phyloP scores from a whole-genome alignment of 2,888 invertebrate species.

The Halocaridina rubra region DNA sequence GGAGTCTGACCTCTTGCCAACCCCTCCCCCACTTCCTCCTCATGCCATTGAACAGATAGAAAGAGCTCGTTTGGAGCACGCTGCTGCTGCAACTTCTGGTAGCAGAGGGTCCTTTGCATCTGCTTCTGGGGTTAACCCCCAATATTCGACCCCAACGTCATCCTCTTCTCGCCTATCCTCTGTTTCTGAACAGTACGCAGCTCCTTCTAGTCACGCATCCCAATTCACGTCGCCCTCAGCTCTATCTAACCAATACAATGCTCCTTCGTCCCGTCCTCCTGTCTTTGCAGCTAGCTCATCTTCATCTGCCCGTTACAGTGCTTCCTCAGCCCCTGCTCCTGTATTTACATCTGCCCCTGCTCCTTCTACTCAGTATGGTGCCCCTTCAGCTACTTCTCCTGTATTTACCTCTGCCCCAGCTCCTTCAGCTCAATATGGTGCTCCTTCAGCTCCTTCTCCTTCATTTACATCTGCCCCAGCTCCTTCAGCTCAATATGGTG shows the following conservation, averaged over 20 bases:
- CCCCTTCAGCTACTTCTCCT: not conserved
- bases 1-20: conserved; percentile 58
- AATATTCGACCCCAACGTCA: not conserved
- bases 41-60: conserved; percentile 58
- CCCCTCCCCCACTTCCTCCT: conserved; percentile 49
- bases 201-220: not conserved
- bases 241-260: not conserved
- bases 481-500: not conserved
- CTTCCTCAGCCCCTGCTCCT: not conserved
- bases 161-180: too few relatives aligned
- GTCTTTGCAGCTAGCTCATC: not conserved
- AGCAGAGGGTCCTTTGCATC: not conserved
- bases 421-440: not conserved
- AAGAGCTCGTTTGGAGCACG: conserved; percentile 42
- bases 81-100: conserved; percentile 27
- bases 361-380: not conserved
- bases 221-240: too few relatives aligned
- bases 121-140: not conserved
- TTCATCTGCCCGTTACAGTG: not conserved
- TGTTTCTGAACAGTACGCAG: too few relatives aligned
- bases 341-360: not conserved
- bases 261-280: not conserved
- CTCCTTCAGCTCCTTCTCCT: not conserved
- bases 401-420: not conserved
- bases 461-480: not conserved